phyloP scores from a whole-genome alignment of 2,113 vertebrate species.

The Speoplatyrhinus poulsoni region DNA sequence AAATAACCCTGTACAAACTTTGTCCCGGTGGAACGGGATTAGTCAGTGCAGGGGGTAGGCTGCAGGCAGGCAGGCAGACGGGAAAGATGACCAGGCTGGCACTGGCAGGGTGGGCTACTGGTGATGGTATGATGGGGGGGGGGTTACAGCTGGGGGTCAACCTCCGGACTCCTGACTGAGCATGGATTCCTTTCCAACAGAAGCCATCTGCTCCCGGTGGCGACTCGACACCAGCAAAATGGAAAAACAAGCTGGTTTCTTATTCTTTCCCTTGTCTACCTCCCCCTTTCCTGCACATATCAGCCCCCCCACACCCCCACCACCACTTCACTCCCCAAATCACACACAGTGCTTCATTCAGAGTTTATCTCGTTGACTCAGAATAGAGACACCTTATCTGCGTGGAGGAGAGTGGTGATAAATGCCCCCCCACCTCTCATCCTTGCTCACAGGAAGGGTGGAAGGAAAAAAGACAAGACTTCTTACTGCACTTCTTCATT shows the following conservation, averaged over 20 bases:
- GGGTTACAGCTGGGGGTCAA: slow-evolving; percentile 47
- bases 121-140: slow-evolving; percentile 25
- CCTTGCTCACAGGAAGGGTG: slow-evolving; percentile 55
- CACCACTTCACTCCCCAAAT: slow-evolving; percentile 10
- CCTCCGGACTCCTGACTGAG: slow-evolving; percentile 41
- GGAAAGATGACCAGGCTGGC: slow-evolving; percentile 22
- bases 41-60: slow-evolving; percentile 27
- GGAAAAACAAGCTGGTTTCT: slow-evolving; percentile 49
- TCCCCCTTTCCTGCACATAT: not conserved
- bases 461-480: slow-evolving; percentile 48
- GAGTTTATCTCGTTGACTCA: slow-evolving; percentile 63
- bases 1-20: slow-evolving; percentile 68
- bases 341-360: slow-evolving; percentile 64
- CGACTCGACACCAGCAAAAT: slow-evolving; percentile 41
- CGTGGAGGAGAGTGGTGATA: slow-evolving; percentile 62
- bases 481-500: slow-evolving; percentile 53
- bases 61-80: slow-evolving; percentile 36
- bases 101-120: slow-evolving; percentile 17
- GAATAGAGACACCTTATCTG: slow-evolving; percentile 75
- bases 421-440: slow-evolving; percentile 50
- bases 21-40: slow-evolving; percentile 63
- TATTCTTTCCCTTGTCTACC: not conserved
- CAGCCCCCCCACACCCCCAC: slow-evolving; percentile 2
- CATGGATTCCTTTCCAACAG: slow-evolving; percentile 43
- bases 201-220: slow-evolving; percentile 69